Evolutionary conservation across 1,140 invertebrate genomes (phyloP).

Genomic region (Atta cephalotes): DNA sequence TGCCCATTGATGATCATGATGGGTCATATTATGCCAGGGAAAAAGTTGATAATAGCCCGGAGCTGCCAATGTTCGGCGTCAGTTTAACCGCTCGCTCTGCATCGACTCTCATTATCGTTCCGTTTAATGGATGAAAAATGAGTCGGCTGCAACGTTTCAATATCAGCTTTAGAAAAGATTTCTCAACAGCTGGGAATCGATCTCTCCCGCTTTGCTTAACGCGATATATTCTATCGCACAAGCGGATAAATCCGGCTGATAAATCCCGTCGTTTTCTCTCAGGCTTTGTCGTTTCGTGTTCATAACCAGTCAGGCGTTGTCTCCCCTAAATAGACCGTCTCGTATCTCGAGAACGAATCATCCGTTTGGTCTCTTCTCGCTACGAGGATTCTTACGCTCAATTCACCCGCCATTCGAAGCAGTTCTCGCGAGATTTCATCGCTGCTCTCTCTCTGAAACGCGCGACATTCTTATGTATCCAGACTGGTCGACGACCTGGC

Average conservation of each 20-base stretch:
- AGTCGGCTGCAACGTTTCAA: background rate
- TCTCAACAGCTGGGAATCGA: background rate
- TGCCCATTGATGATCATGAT: background rate
- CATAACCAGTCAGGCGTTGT: slow-evolving; percentile 41
- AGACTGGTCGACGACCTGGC: slow-evolving; percentile 28
- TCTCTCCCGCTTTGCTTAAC: background rate
- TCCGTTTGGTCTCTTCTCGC: slow-evolving; percentile 9
- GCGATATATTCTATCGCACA: background rate
- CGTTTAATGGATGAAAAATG: slow-evolving; percentile 20
- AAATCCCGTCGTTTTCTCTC: slow-evolving; percentile 6
- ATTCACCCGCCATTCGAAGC: slow-evolving; percentile 36
- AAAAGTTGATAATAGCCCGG: slow-evolving; percentile 7
- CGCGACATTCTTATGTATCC: slow-evolving; percentile 44
- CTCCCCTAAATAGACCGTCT: slow-evolving; percentile 58
- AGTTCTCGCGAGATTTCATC: slow-evolving; percentile 61
- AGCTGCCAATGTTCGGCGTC: background rate
- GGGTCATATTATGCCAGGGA: slow-evolving; percentile 9
- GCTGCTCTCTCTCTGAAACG: background rate
- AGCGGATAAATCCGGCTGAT: slow-evolving; percentile 6
- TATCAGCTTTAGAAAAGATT: background rate
- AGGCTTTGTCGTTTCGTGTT: slow-evolving; percentile 26
- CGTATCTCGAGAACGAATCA: slow-evolving; percentile 23
- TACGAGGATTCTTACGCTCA: slow-evolving; percentile 39
- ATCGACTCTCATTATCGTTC: slow-evolving; percentile 12
- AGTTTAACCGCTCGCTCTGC: background rate